phyloP scores from a whole-genome alignment of 2,797 vertebrate genomes.

The Mallotus villosus region DNA sequence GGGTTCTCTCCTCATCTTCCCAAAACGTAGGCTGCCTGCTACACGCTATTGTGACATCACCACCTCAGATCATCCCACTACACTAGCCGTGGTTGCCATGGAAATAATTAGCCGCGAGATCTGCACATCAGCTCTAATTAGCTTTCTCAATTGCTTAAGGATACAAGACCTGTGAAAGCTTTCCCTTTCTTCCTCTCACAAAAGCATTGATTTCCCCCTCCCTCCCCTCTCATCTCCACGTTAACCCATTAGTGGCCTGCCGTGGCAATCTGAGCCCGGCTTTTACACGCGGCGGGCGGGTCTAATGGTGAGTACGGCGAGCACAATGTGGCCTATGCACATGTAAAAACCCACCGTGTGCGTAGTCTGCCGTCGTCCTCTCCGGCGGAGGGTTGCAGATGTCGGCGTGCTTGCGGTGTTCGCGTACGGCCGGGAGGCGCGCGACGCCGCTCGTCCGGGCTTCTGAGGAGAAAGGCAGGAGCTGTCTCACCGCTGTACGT shows the following conservation, averaged over 20 bases:
- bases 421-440: too few relatives aligned
- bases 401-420: too few relatives aligned
- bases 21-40: constrained; percentile 3
- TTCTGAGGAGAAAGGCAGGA: too few relatives aligned
- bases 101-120: constrained; percentile 81
- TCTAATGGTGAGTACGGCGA: background rate
- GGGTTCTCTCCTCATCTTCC: constrained; percentile 69
- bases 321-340: constrained; percentile 57
- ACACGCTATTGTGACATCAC: constrained; percentile 33
- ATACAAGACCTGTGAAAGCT: constrained; percentile 83
- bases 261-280: constrained; percentile 73
- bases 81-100: constrained; percentile 78
- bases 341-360: constrained; percentile 40
- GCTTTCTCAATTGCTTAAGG: constrained; percentile 85
- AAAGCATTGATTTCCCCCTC: constrained; percentile 77
- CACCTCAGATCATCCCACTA: constrained; percentile 67
- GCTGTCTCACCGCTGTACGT: too few relatives aligned
- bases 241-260: constrained; percentile 78
- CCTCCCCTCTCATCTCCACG: constrained; percentile 70
- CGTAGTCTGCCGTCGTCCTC: too few relatives aligned
- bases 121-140: constrained; percentile 79
- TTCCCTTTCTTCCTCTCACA: constrained; percentile 76
- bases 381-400: too few relatives aligned
- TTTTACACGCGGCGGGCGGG: constrained; percentile 60
- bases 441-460: constrained; percentile 52